Evolutionary conservation across 2,797 vertebrate genomes (phyloP).

Genomic region (Anabacerthia variegaticeps): DNA sequence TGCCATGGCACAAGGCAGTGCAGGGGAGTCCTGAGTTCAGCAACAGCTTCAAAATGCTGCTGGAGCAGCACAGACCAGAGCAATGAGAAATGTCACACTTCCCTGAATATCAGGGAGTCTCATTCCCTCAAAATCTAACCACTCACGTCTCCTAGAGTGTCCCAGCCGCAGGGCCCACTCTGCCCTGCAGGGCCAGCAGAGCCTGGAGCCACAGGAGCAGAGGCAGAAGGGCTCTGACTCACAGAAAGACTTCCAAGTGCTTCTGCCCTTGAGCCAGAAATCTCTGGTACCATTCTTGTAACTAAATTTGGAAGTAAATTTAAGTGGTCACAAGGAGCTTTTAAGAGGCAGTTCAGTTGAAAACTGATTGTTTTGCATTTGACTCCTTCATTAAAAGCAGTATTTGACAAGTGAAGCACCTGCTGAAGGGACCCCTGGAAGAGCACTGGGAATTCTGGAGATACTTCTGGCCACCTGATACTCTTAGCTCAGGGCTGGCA

Average conservation of each 20-base stretch:
- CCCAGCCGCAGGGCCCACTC: background rate
- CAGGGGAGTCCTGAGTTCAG: background rate
- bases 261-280: background rate
- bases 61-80: background rate
- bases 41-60: background rate
- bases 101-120: background rate
- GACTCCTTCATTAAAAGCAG: background rate
- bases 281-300: background rate
- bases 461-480: rapidly evolving
- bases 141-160: background rate
- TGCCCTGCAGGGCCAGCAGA: background rate
- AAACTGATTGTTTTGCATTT: background rate
- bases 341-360: background rate
- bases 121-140: background rate
- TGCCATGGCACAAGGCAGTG: background rate
- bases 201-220: background rate
- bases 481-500: background rate
- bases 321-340: background rate
- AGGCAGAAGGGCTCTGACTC: background rate
- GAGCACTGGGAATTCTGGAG: background rate
- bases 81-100: rapidly evolving
- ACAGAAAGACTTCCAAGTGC: background rate
- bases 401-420: background rate
- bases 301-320: background rate
- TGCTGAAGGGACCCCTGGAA: background rate